phyloP scores from a whole-genome alignment of 2,113 vertebrate genomes.

The Notarius quadriscutis region DNA sequence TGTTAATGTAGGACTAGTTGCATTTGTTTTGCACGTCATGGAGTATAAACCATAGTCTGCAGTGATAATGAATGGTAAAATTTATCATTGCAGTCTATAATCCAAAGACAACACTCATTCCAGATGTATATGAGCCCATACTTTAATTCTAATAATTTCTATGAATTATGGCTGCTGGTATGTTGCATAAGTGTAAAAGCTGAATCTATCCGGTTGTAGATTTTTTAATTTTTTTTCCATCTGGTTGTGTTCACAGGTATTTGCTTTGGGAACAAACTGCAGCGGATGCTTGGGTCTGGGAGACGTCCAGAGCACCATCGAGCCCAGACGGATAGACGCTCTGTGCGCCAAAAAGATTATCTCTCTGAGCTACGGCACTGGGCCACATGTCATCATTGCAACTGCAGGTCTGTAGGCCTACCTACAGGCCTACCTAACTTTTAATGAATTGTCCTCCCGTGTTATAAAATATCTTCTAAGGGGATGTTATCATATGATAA shows the following conservation, averaged over 20 bases:
- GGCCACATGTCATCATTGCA: conserved; percentile 90
- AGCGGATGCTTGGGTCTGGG: conserved; percentile 93
- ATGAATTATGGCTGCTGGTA: background rate
- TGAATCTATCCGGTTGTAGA: background rate
- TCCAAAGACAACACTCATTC: background rate
- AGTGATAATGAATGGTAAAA: background rate
- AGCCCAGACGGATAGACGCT: conserved; percentile 85
- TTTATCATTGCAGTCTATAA: background rate
- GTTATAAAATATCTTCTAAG: background rate
- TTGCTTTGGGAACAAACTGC: conserved; percentile 94
- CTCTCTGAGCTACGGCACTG: conserved; percentile 93
- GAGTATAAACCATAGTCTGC: background rate
- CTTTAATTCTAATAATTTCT: background rate
- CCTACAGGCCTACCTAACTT: background rate
- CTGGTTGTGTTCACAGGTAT: conserved; percentile 78
- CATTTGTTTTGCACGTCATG: background rate
- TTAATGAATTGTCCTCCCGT: background rate
- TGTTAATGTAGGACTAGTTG: background rate
- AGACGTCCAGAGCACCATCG: conserved; percentile 90
- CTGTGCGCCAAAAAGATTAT: conserved; percentile 93
- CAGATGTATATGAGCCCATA: background rate
- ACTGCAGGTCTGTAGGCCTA: conserved; percentile 81
- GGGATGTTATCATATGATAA: background rate
- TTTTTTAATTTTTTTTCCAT: background rate
- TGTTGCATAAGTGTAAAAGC: background rate